Base-by-base conservation (phyloP, 2,888 invertebrate species). In the Agonopterix subpropinquella region DNA sequence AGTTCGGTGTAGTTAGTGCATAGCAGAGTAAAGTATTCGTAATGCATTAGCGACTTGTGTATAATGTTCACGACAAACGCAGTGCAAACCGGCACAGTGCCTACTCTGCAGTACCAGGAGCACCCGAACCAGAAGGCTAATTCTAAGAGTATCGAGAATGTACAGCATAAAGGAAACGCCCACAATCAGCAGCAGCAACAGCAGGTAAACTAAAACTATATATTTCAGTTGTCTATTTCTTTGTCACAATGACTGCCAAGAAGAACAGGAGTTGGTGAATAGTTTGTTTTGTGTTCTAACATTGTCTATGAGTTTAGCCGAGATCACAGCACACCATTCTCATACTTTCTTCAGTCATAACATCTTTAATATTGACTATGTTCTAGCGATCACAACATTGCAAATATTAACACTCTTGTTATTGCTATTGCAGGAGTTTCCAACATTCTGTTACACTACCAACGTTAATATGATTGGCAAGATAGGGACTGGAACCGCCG, bases 391-490 rank as follows among this genome's bases (percentile, higher is more conserved):
- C 28, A 28, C 0, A 28, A 28, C 5, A 5, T 28, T 5, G 28
- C 28, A 5, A 28, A 28, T 28, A 28, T 28, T 28, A 10, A 39
- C n/a, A 39, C n/a, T 10, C 10, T n/a, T 39, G 10, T n/a, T n/a
- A 39, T 39, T 39, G 39, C 7, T 41, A 11, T 70, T 70, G 9
- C 77, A 90, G 85, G 92, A 92, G 48, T 92, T 92, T 63, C 92
- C 92, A 41, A 92, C 93, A 57, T 93, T 93, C 76, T 93, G 93
- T 65, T 93, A 93, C 64, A 91, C 89, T 54, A 91, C 89, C 80
- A 92, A 92, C 74, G 92, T 92, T 9, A 92, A 92, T 66, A 92
- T 92, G 92, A 91, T 92, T 57, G 92, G 92, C 45, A 92, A 92
- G 78, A 82, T 92, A 53, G 87, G 90, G 9, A 77, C 83, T 43